phyloP scores from a whole-genome alignment of 2,113 vertebrate genomes.

The Dromiciops gliroides region DNA sequence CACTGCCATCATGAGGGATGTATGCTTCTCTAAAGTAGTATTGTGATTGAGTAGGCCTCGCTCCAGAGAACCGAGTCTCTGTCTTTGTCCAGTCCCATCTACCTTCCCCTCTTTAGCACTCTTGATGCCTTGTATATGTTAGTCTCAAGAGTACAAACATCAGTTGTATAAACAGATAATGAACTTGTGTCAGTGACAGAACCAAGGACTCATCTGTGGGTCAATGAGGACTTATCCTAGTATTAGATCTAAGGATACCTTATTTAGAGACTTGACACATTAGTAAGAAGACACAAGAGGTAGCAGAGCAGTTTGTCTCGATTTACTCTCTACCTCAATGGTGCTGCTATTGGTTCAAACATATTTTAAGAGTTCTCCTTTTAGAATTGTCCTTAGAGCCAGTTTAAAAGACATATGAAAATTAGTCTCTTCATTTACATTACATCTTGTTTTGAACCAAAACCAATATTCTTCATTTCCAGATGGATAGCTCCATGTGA shows the following conservation, averaged over 20 bases:
- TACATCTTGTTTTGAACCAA: not conserved
- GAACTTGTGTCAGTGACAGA: not conserved
- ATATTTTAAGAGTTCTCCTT: not conserved
- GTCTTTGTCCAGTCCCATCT: not conserved
- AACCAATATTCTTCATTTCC: not conserved
- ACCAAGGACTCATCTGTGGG: not conserved
- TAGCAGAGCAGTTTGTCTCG: not conserved
- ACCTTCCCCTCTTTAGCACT: not conserved
- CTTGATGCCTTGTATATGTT: not conserved
- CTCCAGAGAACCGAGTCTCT: not conserved
- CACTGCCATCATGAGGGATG: constrained; percentile 1
- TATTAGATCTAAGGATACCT: not conserved
- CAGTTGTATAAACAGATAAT: not conserved
- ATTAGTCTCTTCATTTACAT: not conserved
- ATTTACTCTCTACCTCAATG: not conserved
- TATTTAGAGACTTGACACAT: not conserved
- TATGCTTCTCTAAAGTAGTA: not conserved
- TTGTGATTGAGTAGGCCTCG: not conserved
- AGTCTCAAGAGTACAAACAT: not conserved
- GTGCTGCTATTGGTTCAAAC: not conserved
- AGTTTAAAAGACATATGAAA: not conserved
- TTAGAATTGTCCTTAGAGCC: not conserved
- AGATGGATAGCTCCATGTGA: not conserved
- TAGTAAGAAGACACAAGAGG: not conserved
- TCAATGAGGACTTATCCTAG: not conserved